A percentile compares a stretch with the other conserved stretches of the same genome.
Conservation (phyloP, 1,140 invertebrate genomes). For the Thalassaphorura encarpata region DNA sequence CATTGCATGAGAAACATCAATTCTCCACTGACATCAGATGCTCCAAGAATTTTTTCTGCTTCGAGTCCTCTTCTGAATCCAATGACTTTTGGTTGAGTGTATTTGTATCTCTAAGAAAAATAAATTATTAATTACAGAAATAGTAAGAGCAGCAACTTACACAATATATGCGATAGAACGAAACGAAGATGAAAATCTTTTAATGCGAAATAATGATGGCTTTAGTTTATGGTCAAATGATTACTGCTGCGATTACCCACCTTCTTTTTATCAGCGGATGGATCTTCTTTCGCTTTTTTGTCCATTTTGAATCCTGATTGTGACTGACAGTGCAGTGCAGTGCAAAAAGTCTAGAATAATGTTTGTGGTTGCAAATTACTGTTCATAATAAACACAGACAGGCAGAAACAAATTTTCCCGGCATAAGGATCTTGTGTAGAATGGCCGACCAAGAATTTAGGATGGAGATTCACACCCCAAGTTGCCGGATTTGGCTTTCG, state of each 20-base stretch:
- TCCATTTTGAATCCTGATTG: not conserved
- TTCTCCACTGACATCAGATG: constrained; percentile 75
- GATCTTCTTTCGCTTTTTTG: not conserved
- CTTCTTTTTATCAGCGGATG: not conserved
- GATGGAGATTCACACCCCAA: no score
- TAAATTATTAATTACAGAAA: not conserved
- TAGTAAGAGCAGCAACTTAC: not conserved
- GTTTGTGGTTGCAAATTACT: constrained; percentile 59
- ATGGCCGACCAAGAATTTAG: no score
- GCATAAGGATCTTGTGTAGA: no score
- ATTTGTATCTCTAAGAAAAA: not conserved
- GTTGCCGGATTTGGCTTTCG: no score
- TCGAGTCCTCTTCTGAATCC: constrained; percentile 84
- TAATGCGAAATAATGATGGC: no score
- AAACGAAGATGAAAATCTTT: not conserved
- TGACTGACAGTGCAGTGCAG: no score
- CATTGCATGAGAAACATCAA: constrained; percentile 96
- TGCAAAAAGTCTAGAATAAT: not conserved
- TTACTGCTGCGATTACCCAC: not conserved
- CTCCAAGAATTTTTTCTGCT: constrained; percentile 86
- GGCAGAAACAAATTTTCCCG: no score
- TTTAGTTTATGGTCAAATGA: not conserved
- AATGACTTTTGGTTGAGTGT: not conserved
- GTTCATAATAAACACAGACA: no score
- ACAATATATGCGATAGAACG: not conserved